phyloP scores from a whole-genome alignment of 92 coral and sea anemone species.

The Metridium senile region DNA sequence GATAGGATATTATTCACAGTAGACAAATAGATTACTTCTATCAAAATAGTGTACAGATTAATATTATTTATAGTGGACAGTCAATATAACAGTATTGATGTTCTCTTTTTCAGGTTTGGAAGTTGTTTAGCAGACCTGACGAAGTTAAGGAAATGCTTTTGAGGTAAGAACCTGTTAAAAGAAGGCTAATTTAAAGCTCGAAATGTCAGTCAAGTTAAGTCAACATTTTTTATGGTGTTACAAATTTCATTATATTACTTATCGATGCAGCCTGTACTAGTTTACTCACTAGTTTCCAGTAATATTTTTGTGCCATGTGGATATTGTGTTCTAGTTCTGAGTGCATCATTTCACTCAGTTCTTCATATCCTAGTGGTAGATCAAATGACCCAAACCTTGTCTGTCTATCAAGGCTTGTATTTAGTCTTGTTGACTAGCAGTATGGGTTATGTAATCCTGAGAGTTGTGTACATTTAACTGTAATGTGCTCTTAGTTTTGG shows the following conservation, averaged over 20 bases:
- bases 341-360: constrained; percentile 35
- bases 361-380: constrained; percentile 36
- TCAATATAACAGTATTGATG: too few relatives aligned
- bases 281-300: too few relatives aligned
- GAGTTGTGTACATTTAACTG: constrained; percentile 50
- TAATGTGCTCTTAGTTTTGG: constrained; percentile 56
- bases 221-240: too few relatives aligned
- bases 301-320: too few relatives aligned
- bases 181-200: too few relatives aligned
- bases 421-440: constrained; percentile 29
- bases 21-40: too few relatives aligned
- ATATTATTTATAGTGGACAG: too few relatives aligned
- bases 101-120: constrained; percentile 99
- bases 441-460: constrained; percentile 36
- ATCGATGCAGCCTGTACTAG: too few relatives aligned
- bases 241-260: too few relatives aligned
- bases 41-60: constrained; percentile 80
- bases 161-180: constrained; percentile 64
- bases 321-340: constrained; percentile 14
- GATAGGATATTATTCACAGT: too few relatives aligned
- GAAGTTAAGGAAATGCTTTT: constrained; percentile 85
- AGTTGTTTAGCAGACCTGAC: constrained; percentile 82
- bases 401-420: constrained; percentile 35
- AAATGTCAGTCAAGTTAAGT: too few relatives aligned
- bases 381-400: constrained; percentile 7